Conservation (phyloP, 2,797 vertebrate genomes). For the Hydrocynus forskahlii region DNA sequence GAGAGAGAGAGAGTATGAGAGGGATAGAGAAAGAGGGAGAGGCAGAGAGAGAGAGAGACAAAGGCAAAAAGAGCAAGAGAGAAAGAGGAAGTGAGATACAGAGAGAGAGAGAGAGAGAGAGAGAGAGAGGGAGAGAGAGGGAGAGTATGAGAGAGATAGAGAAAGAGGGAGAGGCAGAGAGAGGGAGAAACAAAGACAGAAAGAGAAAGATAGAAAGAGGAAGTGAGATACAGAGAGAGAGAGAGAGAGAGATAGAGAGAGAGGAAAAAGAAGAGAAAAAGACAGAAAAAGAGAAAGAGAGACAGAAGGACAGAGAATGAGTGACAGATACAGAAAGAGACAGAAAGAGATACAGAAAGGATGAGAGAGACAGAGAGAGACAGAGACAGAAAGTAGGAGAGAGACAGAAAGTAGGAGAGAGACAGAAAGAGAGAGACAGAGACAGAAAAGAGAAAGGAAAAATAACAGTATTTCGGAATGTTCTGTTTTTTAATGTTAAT, state of each 20-base stretch:
- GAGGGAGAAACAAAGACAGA: no score
- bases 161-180: no score
- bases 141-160: no score
- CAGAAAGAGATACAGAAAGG: background rate
- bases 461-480: background rate
- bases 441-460: background rate
- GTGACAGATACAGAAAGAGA: no score
- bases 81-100: background rate
- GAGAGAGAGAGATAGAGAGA: background rate
- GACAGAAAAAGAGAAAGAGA: background rate
- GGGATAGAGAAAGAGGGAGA: background rate
- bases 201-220: no score
- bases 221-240: no score
- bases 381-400: background rate
- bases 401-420: background rate
- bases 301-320: background rate
- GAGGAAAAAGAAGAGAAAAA: background rate
- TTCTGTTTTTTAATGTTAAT: no score
- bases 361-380: no score
- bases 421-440: background rate
- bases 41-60: background rate
- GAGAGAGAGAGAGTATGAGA: background rate
- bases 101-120: background rate
- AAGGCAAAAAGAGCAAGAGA: background rate
- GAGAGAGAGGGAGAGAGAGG: background rate